Evolutionary conservation across 2,113 vertebrate species (phyloP), one percentile per base, ranked within the genome.

Genomic region (Alexandromys fortis): DNA sequence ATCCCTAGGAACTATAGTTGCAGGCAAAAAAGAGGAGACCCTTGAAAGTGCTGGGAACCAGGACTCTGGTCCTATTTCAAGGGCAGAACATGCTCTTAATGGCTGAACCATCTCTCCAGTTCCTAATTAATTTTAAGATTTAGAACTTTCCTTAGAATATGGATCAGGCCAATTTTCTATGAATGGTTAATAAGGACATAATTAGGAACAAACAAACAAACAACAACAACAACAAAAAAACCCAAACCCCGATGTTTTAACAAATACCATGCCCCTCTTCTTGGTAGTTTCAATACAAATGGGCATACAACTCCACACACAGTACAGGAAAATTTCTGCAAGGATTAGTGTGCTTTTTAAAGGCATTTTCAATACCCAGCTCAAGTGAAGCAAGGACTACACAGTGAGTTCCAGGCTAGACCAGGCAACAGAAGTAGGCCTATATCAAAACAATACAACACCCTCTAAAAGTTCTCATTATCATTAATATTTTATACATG

Each of bases 401-500:
- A 10, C 38, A 73, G 68, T 73, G 33, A 38, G 24, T 55, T 88
- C 68, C 13, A 73, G 35, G 12, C 35, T 16, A 38, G 13, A 26
- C 47, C 47, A 35, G n/a, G 42, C 4, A 11, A 17, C 9, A 35
- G 73, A 90, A 63, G 35, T 13, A 78, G 24, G 65, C 12, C 10
- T 65, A 21, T 26, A 47, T 61, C 19, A 10, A 35, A 77, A 45
- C 28, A 42, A 24, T 17, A 17, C 16, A 89, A 45, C 45, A 30
- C 10, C 2, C 11, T 35, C 35, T 11, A 33, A 67, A 96, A 86
- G 30, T 4, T 2, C 35, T 72, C 33, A 7, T 92, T 92, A 13
- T 61, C 68, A 96, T 61, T 14, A 42, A 70, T 97, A 79, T 85
- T 89, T 96, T 96, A 83, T 14, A 81, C 93, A 93, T 98, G 90